Conservation (phyloP, 37 sponge, comb jelly and placozoan species). For the Eunapius fragilis region DNA sequence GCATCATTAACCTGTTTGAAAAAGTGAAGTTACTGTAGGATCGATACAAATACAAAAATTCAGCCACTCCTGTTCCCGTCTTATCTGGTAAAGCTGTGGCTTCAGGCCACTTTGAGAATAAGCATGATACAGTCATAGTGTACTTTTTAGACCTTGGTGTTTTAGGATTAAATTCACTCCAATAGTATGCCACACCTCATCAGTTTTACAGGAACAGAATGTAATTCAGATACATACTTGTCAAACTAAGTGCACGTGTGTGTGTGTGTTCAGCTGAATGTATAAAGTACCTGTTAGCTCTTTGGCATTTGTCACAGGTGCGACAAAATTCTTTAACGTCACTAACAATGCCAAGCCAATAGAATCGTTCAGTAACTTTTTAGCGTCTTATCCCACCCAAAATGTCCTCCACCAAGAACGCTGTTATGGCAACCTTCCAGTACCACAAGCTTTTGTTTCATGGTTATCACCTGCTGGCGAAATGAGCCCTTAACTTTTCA, state of each 20-base stretch:
- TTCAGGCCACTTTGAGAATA: slow-evolving; percentile 47
- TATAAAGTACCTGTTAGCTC: too few relatives aligned
- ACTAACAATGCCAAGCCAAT: slow-evolving; percentile 42
- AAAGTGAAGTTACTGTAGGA: slow-evolving; percentile 1
- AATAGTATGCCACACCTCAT: slow-evolving; percentile 31
- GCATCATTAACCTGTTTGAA: slow-evolving; percentile 14
- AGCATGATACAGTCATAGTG: slow-evolving; percentile 16
- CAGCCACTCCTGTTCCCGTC: slow-evolving; percentile 16
- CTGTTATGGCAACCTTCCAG: slow-evolving; percentile 36
- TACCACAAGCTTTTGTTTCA: not conserved
- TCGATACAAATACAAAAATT: slow-evolving; percentile 11
- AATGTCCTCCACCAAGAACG: slow-evolving; percentile 31
- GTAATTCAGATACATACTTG: slow-evolving; percentile 30
- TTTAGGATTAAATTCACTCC: slow-evolving; percentile 24
- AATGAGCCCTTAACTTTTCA: too few relatives aligned
- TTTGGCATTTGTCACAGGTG: slow-evolving; percentile 35
- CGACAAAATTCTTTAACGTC: slow-evolving; percentile 43
- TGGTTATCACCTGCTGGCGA: too few relatives aligned
- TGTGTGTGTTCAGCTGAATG: too few relatives aligned
- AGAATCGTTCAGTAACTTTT: slow-evolving; percentile 15
- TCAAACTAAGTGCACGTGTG: slow-evolving; percentile 4
- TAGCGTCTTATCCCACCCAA: slow-evolving; percentile 34
- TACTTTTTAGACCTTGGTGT: slow-evolving; percentile 35
- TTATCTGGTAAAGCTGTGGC: slow-evolving; percentile 37
- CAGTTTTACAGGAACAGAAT: slow-evolving; percentile 34